Evolutionary conservation across 1,140 invertebrate species (phyloP).

Genomic region (Drosophila cardini): DNA sequence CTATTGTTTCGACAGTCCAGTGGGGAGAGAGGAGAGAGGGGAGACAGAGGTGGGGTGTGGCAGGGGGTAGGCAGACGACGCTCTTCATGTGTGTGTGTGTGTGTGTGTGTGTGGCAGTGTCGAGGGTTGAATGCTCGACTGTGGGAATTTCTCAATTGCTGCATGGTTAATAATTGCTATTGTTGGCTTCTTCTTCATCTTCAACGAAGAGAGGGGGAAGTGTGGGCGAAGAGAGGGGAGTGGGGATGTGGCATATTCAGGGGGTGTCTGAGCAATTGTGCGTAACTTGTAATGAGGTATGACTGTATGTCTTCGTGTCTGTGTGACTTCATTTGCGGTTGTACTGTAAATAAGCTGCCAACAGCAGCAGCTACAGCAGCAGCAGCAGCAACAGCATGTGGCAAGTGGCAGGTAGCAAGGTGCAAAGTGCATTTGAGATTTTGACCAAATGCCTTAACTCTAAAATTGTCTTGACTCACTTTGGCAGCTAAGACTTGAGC

Average conservation of each 20-base stretch:
- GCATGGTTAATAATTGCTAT: constrained; percentile 81
- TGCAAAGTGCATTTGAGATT: constrained; percentile 40
- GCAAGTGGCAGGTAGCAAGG: constrained; percentile 10
- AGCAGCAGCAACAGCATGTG: constrained; percentile 4
- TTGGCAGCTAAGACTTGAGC: neutral
- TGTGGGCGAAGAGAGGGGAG: neutral
- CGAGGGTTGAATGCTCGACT: constrained; percentile 66
- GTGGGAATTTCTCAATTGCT: constrained; percentile 82
- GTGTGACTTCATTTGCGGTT: constrained; percentile 71
- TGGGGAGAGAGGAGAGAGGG: neutral
- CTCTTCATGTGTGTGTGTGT: constrained; percentile 35
- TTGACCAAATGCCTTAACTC: constrained; percentile 2
- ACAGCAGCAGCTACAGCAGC: neutral
- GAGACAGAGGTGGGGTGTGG: neutral
- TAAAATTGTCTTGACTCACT: neutral
- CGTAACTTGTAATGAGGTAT: constrained; percentile 58
- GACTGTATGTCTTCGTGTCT: constrained; percentile 14
- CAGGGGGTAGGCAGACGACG: constrained; percentile 1
- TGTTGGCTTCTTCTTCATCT: constrained; percentile 82
- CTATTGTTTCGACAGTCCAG: constrained; percentile 42
- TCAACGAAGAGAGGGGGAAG: constrained; percentile 10
- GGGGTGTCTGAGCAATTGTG: constrained; percentile 74
- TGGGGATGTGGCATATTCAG: neutral
- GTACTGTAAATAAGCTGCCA: constrained; percentile 51
- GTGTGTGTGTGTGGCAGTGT: constrained; percentile 42